Evolutionary conservation across 2,113 vertebrate genomes (phyloP), one percentile per base, ranked within the genome.

Genomic region (Pterocles burchelli): DNA sequence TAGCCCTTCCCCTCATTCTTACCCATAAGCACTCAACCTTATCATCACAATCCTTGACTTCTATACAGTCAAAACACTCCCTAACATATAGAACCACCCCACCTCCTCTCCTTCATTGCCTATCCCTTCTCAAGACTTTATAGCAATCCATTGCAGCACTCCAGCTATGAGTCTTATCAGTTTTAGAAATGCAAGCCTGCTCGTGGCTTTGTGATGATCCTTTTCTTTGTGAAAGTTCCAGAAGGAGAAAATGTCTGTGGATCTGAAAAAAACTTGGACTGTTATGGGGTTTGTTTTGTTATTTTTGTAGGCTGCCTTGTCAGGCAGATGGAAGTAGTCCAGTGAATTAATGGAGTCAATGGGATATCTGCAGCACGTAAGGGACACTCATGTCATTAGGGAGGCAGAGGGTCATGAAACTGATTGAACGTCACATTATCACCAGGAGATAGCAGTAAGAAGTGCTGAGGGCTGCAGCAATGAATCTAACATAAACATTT

Each of bases 391-490:
- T 61, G 54, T 79, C 25, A 0, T 82, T 82, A 79, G 62, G 91
- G 26, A 1, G 0, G 11, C 26, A 65, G 36, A 85, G 58, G 62
- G n/a, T 79, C 67, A 24, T 76, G 63, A 41, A 86, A 48, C 67
- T 92, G 89, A 92, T 68, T 86, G 62, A 94, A 72, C n/a, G 54
- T 41, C 22, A 41, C 25, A 5, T 29, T 88, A 62, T 76, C 82
- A 90, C 67, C 49, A 62, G 41, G 28, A 88, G 34, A 79, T 4
- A 73, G 31, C 31, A 22, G 26, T 76, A 22, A 96, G 88, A 94
- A 95, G 28, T 93, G 90, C 94, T 91, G 88, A 97, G 88, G 48
- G 81, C 45, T 76, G 92, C 88, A 93, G 71, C 88, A 82, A 45
- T 72, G 74, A 85, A 75, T 77, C 68, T 75, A 84, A 68, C 36